These are phyloP conservation scores for Drosophila stalkeri DNA, from an alignment of 2,888 invertebrate species.

Conservation along the genomic window DNA sequence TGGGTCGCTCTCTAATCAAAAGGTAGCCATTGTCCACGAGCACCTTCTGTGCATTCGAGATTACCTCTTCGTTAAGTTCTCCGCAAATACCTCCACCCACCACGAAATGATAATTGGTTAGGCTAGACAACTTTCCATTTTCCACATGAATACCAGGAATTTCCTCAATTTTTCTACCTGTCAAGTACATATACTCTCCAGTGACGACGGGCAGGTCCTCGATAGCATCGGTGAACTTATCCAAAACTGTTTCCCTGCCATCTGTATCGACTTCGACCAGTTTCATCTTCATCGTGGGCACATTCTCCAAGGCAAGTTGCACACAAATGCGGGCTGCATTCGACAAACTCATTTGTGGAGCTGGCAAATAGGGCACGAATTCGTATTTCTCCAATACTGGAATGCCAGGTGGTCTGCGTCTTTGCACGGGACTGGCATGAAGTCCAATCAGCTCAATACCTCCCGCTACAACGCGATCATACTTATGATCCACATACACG, in stretches of 20 bases:
- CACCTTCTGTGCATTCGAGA: constrained; percentile 85
- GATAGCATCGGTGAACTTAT: constrained; percentile 87
- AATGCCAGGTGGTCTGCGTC: constrained; percentile 89
- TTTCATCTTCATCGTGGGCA: constrained; percentile 88
- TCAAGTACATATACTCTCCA: constrained; percentile 88
- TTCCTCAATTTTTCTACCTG: constrained; percentile 66
- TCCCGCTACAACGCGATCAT: constrained; percentile 87
- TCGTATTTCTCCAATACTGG: constrained; percentile 92
- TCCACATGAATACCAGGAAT: constrained; percentile 87
- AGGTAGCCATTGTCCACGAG: constrained; percentile 88
- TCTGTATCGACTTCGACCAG: constrained; percentile 87
- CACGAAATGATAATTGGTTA: constrained; percentile 82
- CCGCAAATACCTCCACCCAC: constrained; percentile 70
- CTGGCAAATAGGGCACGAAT: constrained; percentile 88
- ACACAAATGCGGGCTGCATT: constrained; percentile 88
- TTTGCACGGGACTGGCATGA: constrained; percentile 90
- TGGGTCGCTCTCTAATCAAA: constrained; percentile 87
- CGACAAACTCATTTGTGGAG: constrained; percentile 72
- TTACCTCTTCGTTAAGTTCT: constrained; percentile 68
- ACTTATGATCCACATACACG: constrained; percentile 78
- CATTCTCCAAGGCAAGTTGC: constrained; percentile 91
- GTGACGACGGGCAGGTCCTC: constrained; percentile 90
- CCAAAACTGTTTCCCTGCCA: constrained; percentile 86
- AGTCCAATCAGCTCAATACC: constrained; percentile 92
- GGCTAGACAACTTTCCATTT: constrained; percentile 87